Conservation (phyloP, 1,140 invertebrate genomes). For the Drosophila arizonae region DNA sequence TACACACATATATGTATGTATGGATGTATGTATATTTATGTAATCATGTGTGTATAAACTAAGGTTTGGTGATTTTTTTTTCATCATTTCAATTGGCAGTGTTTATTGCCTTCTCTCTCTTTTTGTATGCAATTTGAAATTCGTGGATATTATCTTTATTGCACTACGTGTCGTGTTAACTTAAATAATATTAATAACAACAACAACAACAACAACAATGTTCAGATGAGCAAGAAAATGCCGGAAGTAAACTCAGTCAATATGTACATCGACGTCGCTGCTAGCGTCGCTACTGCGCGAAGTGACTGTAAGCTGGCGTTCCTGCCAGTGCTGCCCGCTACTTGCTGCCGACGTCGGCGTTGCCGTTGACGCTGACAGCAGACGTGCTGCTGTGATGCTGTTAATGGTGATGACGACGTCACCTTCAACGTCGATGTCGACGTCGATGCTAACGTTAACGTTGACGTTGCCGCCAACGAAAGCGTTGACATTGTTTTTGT, state of each 20-base stretch:
- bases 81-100: constrained; percentile 28
- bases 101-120: background rate
- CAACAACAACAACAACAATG: constrained; percentile 11
- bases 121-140: constrained; percentile 37
- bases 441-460: constrained; percentile 14
- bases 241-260: constrained; percentile 47
- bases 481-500: constrained; percentile 53
- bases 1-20: constrained; percentile 8
- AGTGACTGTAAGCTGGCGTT: constrained; percentile 15
- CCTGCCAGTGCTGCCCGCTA: constrained; percentile 2
- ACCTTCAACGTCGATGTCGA: constrained; percentile 27
- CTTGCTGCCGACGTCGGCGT: background rate
- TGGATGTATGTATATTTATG: constrained; percentile 1
- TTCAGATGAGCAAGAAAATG: constrained; percentile 43
- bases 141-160: constrained; percentile 41
- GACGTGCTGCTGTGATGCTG: constrained; percentile 11
- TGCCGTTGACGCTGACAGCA: constrained; percentile 24
- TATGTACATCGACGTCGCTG: constrained; percentile 20
- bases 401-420: constrained; percentile 13
- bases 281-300: background rate
- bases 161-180: constrained; percentile 44
- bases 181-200: constrained; percentile 28
- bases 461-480: constrained; percentile 32
- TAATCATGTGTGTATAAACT: constrained; percentile 1
- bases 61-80: constrained; percentile 17